Evolutionary conservation across 2,888 invertebrate species (phyloP).

Genomic region (Mythimna impura): DNA sequence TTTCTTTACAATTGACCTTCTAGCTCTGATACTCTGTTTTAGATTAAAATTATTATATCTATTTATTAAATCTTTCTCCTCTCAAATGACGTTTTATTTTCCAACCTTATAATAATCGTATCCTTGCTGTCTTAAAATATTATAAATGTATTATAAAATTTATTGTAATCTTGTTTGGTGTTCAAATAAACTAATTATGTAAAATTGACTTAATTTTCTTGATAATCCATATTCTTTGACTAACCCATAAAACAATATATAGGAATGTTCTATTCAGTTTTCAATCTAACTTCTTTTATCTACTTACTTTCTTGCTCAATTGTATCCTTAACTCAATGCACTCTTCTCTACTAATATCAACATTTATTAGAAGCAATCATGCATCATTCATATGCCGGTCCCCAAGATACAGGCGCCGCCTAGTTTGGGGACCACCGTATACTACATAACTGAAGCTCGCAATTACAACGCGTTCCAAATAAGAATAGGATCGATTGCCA

Average conservation of each 20-base stretch:
- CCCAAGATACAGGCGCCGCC: too few species aligned
- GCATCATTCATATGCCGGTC: too few species aligned
- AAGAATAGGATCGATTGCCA: too few species aligned
- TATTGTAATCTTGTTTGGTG: conserved; percentile 58
- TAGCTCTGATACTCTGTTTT: conserved; percentile 86
- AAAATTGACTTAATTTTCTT: conserved; percentile 51
- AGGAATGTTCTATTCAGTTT: background rate
- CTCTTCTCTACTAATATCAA: conserved; percentile 6
- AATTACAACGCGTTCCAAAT: too few species aligned
- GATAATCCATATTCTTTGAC: conserved; percentile 14
- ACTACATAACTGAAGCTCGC: too few species aligned
- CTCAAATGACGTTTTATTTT: conserved; percentile 81
- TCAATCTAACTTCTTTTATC: background rate
- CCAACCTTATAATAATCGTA: conserved; percentile 32
- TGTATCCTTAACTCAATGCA: background rate
- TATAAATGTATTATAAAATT: conserved; percentile 42
- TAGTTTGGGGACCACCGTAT: too few species aligned
- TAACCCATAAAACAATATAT: background rate
- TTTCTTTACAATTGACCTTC: conserved; percentile 82
- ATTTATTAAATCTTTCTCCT: conserved; percentile 90
- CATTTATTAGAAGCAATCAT: too few species aligned
- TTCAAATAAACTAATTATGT: conserved; percentile 57
- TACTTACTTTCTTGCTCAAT: background rate
- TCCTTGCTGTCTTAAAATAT: conserved; percentile 41
- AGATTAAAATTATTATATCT: conserved; percentile 88